Base-by-base conservation (phyloP, 2,797 vertebrate genomes). In the Aselliscus stoliczkanus region DNA sequence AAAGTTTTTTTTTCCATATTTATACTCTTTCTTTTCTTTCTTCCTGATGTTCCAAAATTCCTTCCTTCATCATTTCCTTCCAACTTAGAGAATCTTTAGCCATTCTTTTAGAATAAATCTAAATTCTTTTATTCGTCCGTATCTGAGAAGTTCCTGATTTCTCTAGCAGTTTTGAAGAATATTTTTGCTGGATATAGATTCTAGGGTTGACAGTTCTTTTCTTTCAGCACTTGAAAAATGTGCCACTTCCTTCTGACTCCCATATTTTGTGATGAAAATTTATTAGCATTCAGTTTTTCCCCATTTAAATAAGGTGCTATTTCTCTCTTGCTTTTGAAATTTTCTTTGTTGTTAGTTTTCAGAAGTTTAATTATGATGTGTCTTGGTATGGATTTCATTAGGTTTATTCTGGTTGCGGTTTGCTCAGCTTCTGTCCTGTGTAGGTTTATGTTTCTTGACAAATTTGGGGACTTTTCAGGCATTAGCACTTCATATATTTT, bases 111-210 rank as follows among this genome's bases (percentile, higher is more conserved):
- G 7, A 90, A 21, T 69, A 84, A 7, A 50, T 37, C 17, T 92
- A 52, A 85, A 85, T 88, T 80, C 20, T 75, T 39, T 27, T 89
- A 34, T 5, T 70, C 85, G 34, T 70, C 18, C 14, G 91, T 5
- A 54, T 65, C 69, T 91, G 73, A 88, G n/a, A 70, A 79, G 84
- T 90, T 29, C 47, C 88, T 83, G 7, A 83, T 94, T 87, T 96
- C 2, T 18, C 20, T 39, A 76, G 34, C 21, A 76, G 62, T 73
- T 83, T 54, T 86, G 64, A 90, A 88, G 54, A 56, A 42, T 73
- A 58, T 72, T 93, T 93, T 96, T 97, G 21, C 54, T 88, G 34
- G 73, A 77, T 64, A 44, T 65, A 60, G 70, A 85, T 77, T 90
- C 60, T 88, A 13, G 2, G 3, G 25, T 64, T 37, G 7, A 54